Evolutionary conservation across 35 echinoderm and acorn worm species (phyloP), one percentile per base, ranked within the genome.

Genomic region (Apostichopus californicus): DNA sequence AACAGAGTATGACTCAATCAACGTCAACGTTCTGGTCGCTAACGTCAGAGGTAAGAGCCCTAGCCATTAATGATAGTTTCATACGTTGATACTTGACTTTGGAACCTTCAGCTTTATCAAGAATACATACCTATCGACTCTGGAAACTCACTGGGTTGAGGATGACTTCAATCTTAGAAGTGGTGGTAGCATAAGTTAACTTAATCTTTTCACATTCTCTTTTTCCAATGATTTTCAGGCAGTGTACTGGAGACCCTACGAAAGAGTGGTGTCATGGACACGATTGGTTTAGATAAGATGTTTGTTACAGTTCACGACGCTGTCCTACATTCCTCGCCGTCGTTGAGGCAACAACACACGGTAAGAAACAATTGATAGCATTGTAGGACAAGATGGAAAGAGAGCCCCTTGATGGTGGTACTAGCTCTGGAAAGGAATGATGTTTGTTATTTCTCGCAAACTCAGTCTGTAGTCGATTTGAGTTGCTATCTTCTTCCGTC

Each of bases 241-340:
- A 80, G 53, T 21, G 83, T 95, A 6, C 72, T 92, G 26, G 84
- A 92, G 24, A 92, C 95, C 34, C 12, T 98, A 10, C 78, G 79
- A 13, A 87, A 90, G 63, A 95, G 92, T 95, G 96, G 94, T 13
- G 86, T 95, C 46, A 90, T 95, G 24, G 94, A 98, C 22, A 90
- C 93, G 1, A 79, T 98, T 54, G 96, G 96, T 18, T 56, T 93
- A 14, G 88, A 95, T 63, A 84, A 94, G 73, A 95, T 98, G 72
- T 98, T 90, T 94, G 77, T 98, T 8, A 95, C 94, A 1, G 57
- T 98, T 56, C 96, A 98, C 78, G 96, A 98, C 92, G 96, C 96
- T 14, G 92, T 98, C 14, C 90, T 95, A 57, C 77, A 95, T 21
- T 81, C 90, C 17, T 87, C 60, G 21, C 11, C 13, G 28, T 12